phyloP scores from a whole-genome alignment of 1,140 invertebrate genomes.

The Drosophila repletoides region DNA sequence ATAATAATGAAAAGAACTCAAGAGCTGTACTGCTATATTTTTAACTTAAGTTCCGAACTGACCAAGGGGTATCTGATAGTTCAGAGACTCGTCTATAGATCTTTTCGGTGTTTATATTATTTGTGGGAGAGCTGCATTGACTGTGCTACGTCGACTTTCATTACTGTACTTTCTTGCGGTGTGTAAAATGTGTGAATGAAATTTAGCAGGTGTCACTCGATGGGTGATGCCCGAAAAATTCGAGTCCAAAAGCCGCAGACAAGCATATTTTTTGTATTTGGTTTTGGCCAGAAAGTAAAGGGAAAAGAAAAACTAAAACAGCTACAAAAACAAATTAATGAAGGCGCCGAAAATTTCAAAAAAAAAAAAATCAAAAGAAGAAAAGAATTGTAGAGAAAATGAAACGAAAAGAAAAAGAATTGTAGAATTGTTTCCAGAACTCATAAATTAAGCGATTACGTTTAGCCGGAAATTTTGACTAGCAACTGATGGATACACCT shows the following conservation, averaged over 20 bases:
- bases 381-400: conserved; percentile 9
- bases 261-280: neutral
- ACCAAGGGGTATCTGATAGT: no score
- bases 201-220: conserved; percentile 55
- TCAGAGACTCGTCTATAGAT: neutral
- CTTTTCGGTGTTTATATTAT: conserved; percentile 22
- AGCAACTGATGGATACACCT: conserved; percentile 23
- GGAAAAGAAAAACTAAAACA: neutral
- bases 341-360: conserved; percentile 22
- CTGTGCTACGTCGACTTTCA: conserved; percentile 1
- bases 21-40: no score
- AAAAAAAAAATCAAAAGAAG: neutral
- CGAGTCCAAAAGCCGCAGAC: neutral
- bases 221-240: neutral
- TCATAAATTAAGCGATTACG: conserved; percentile 26
- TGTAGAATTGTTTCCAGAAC: conserved; percentile 20
- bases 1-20: no score
- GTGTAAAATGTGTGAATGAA: conserved; percentile 58
- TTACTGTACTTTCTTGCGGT: conserved; percentile 14
- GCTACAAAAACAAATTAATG: no score
- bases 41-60: no score
- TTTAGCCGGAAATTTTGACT: conserved; percentile 41
- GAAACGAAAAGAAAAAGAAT: neutral
- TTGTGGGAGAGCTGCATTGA: conserved; percentile 14
- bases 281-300: conserved; percentile 4